phyloP scores from a whole-genome alignment of 35 echinoderm and acorn worm species.

The Stichopus chloronotus region DNA sequence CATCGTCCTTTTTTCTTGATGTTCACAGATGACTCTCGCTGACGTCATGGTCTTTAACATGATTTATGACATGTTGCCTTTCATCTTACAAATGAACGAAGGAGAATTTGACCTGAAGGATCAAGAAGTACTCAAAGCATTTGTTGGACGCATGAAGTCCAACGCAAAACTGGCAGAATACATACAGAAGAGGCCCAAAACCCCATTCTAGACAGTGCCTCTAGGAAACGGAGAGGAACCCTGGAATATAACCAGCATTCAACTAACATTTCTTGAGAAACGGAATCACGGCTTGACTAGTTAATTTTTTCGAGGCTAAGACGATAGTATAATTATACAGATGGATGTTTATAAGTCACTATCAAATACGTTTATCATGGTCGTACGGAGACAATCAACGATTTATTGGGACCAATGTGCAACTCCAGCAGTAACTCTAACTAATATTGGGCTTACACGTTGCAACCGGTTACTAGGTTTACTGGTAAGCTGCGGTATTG shows the following conservation, averaged over 20 bases:
- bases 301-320: too few relatives aligned
- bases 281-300: too few relatives aligned
- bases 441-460: too few relatives aligned
- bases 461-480: too few relatives aligned
- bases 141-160: slow-evolving; percentile 19
- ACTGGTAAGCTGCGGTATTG: too few relatives aligned
- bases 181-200: slow-evolving; percentile 13
- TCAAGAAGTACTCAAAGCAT: slow-evolving; percentile 7
- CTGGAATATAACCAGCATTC: not conserved
- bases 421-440: too few relatives aligned
- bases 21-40: slow-evolving; percentile 53
- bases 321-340: not conserved
- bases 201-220: not conserved
- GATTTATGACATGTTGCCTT: slow-evolving; percentile 1
- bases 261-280: not conserved
- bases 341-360: too few relatives aligned
- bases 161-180: slow-evolving; percentile 33
- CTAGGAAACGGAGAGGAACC: not conserved
- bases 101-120: slow-evolving; percentile 20
- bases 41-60: slow-evolving; percentile 25
- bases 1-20: not conserved
- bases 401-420: too few relatives aligned
- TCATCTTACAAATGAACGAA: not conserved
- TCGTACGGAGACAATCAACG: too few relatives aligned
- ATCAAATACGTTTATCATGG: too few relatives aligned